These are phyloP conservation scores for Ascidia mentula DNA, from an alignment of 23 tunicate species.

Conservation along the genomic window DNA sequence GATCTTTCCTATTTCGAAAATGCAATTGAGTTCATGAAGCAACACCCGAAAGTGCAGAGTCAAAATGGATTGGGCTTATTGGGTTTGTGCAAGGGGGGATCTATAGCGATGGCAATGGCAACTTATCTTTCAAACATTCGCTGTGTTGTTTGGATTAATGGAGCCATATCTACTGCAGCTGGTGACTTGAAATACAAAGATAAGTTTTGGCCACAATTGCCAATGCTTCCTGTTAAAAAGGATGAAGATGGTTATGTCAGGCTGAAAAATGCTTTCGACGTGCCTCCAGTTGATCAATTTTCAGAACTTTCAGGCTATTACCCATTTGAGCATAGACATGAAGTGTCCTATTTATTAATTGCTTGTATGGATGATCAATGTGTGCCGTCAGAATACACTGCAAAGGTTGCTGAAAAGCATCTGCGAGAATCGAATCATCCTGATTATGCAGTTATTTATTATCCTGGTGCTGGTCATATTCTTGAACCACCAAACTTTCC, in stretches of 20 bases:
- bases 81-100: conserved; percentile 14
- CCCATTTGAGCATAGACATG: background rate
- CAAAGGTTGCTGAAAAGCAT: background rate
- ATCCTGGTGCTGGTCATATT: conserved; percentile 3
- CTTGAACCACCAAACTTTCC: background rate
- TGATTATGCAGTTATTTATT: background rate
- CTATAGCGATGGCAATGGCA: conserved; percentile 31
- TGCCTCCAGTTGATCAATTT: too few relatives aligned
- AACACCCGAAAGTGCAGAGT: conserved; percentile 14
- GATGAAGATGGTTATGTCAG: background rate
- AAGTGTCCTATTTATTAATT: background rate
- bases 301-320: background rate
- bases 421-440: background rate
- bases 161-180: background rate
- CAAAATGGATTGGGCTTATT: conserved; percentile 24
- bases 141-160: background rate
- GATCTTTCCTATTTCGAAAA: conserved; percentile 43
- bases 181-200: background rate
- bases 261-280: background rate
- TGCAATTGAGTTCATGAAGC: conserved; percentile 6
- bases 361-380: background rate
- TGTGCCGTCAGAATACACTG: background rate
- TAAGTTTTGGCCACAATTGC: background rate
- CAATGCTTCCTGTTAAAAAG: too few relatives aligned
- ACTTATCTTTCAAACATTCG: background rate